Base-by-base conservation (phyloP, 2,113 vertebrate species). In the Octodon degus region DNA sequence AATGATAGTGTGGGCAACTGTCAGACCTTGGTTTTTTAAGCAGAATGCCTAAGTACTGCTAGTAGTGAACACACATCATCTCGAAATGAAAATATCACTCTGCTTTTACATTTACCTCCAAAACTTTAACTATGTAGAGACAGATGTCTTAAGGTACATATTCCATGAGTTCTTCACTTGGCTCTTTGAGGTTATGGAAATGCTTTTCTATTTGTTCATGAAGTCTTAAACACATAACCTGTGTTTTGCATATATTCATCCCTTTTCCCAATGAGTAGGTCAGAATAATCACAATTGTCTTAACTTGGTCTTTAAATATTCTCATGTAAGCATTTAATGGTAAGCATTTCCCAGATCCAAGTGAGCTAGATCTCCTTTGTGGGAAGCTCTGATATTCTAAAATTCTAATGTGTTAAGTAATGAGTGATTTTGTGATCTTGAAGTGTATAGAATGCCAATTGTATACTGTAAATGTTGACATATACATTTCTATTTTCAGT, bases 51-150 rank as follows among this genome's bases (percentile, higher is more conserved):
- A 58, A 53, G 72, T 93, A 37, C 27, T 85, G 16, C 24, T 77
- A 17, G 6, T 79, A 43, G 86, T 90, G 76, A 95, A 95, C 86
- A 92, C 55, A 67, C 63, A 90, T 92, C 34, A 82, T 97, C 89
- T 95, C 97, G 65, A 93, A 17, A 24, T 98, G 96, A 98, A 76
- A 97, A 87, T 87, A 77, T 96, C 91, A 86, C 86, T 98, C 97
- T 97, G 95, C 19, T 53, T 97, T 97, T 97, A 97, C 83, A 88
- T 95, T 98, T 97, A 97, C 97, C 97, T 97, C 96, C 72, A 98
- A 87, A 98, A 96, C 96, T 97, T 96, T 97, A 97, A 97, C 94
- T 97, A 97, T 74, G 50, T 37, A 55, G 94, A 72, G 47, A 58
- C 92, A 84, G 96, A 32, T 93, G 63, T 79, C 60, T 96, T 97